Percentiles rank a stretch among this genome's conserved stretches.
Evolutionary conservation across 2,888 invertebrate species (phyloP).

Genomic region (Harpalus rufipes): DNA sequence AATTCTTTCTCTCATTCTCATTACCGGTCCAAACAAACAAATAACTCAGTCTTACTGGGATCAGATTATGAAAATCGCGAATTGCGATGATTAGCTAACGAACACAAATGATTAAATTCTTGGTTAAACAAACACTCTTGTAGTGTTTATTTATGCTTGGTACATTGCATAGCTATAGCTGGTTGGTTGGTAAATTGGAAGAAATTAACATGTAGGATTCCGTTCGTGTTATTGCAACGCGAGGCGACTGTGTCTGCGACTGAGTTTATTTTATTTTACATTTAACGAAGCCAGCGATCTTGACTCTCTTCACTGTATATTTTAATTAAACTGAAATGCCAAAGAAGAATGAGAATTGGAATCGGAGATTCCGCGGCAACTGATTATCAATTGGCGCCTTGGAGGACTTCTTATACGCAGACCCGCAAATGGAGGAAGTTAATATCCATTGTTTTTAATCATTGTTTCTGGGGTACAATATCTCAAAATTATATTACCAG

Average conservation of each 20-base stretch:
- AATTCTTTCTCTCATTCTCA: not conserved
- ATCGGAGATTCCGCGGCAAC: constrained; percentile 13
- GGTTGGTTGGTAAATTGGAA: constrained; percentile 52
- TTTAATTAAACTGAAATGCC: constrained; percentile 64
- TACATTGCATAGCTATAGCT: not conserved
- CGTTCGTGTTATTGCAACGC: constrained; percentile 54
- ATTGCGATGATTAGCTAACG: not conserved
- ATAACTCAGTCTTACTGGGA: constrained; percentile 16
- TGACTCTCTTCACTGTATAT: constrained; percentile 46
- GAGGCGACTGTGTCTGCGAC: not conserved
- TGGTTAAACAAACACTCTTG: constrained; percentile 16
- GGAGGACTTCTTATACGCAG: constrained; percentile 9
- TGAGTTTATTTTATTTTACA: constrained; percentile 62
- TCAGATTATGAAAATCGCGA: not conserved
- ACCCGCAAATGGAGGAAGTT: not conserved
- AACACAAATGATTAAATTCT: constrained; percentile 44
- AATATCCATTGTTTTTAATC: not conserved
- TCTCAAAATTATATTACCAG: too few relatives aligned
- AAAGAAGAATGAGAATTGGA: constrained; percentile 8
- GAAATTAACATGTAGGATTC: constrained; percentile 64
- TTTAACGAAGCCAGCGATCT: constrained; percentile 55
- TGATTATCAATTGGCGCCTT: constrained; percentile 40
- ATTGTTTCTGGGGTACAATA: too few relatives aligned
- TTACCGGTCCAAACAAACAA: constrained; percentile 19
- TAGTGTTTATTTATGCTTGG: constrained; percentile 34